Evolutionary conservation across 2,797 vertebrate species (phyloP), one percentile per base, ranked within the genome.

Genomic region (Phylloscopus collybita): DNA sequence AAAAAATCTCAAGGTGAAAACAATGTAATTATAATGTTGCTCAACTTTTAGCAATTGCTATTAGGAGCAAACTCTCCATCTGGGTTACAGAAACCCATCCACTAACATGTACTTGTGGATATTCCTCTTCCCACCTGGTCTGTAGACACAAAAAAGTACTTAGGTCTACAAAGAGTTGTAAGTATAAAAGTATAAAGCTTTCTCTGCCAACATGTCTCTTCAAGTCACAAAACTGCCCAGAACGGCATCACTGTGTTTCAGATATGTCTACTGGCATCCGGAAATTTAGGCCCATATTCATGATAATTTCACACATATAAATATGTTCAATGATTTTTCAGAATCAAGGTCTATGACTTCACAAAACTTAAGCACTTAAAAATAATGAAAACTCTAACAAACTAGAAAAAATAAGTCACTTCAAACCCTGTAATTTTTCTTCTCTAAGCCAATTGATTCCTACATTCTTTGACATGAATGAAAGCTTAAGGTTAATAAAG

Each of bases 401-500:
- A 82, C 22, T n/a, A 78, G n/a, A 67, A 75, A 82, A 71, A 67
- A 27, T 3, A 59, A 61, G 16, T 19, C 1, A 81, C 74, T 32
- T 21, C 75, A 84, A 86, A 32, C 17, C 2, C 8, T 21, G 1
- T 12, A 34, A 57, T 54, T 82, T 86, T 88, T 78, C 59, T 94
- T 94, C 30, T 94, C 47, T 62, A 80, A 94, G 56, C 53, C 79
- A 96, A 81, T 3, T 59, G 71, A 94, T 93, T 59, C 45, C 80
- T 94, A 95, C 60, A 40, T 97, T 95, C 66, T 90, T 76, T 95
- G 62, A 95, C 78, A 97, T 95, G 94, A 95, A 81, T 80, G 62
- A 95, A 97, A 97, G 84, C 49, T 95, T 96, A 97, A 96, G 60
- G 92, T 96, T 97, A 98, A 98, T 97, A 91, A 97, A 97, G 95